Evolutionary conservation across 2,113 vertebrate genomes (phyloP), one percentile per base, ranked within the genome.

Genomic region (Laticauda colubrina): DNA sequence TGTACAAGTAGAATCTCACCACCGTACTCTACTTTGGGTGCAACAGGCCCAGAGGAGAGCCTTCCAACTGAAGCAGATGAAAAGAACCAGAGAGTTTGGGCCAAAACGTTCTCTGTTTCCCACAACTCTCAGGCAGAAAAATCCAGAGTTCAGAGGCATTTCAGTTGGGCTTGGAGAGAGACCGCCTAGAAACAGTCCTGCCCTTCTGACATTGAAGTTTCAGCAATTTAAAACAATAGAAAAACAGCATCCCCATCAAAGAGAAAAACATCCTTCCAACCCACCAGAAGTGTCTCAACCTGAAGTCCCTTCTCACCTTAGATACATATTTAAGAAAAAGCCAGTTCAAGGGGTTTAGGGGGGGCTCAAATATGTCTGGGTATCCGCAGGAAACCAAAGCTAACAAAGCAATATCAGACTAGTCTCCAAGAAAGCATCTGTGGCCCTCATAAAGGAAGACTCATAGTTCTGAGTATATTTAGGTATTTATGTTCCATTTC

Each of bases 31-130:
- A 59, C 93, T 34, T 24, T 93, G 93, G 89, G 3, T 90, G 43
- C 64, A 29, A 48, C 91, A 88, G 89, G 29, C 89, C 91, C 88
- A 54, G 88, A 95, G 90, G 94, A 95, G 95, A 96, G 94, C 94
- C 95, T 90, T 93, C 5, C 5, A 87, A 53, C 4, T 5, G 1
- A 87, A 3, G 5, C 1, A 53, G 87, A 59, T 53, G 3, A 14
- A 48, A 34, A 61, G 59, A 15, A 21, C 39, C 34, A 29, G 53
- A 1, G 26, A 12, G 10, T 0, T 61, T 26, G n/a, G 87, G 15
- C 29, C 87, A 88, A 88, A n/a, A 20, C 8, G 8, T 20, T 10
- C 12, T 48, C 87, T 55, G 48, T 24, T 7, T 88, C 87, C 26
- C 53, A 55, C 87, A 55, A n/a, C 51, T 15, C 14, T 29, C 87